Evolutionary conservation across 1,140 invertebrate species (phyloP).

Genomic region (Rhagoletis pomonella): DNA sequence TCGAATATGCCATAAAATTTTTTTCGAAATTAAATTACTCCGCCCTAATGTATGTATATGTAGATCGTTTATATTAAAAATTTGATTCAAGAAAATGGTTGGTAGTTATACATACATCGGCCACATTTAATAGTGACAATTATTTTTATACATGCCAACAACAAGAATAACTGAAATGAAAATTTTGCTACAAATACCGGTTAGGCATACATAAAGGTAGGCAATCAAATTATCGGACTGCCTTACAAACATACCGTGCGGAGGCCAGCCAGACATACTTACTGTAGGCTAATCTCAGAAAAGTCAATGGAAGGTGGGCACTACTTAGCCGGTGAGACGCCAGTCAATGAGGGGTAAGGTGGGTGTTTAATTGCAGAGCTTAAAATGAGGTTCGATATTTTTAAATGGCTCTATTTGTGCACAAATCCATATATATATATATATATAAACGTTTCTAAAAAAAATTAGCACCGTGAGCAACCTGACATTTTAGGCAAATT

Average conservation of each 20-base stretch:
- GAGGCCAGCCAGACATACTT: not conserved
- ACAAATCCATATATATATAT: too few relatives aligned
- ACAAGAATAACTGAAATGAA: not conserved
- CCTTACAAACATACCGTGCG: not conserved
- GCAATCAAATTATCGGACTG: not conserved
- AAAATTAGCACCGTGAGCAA: not conserved
- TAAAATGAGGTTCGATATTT: not conserved
- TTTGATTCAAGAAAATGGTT: not conserved
- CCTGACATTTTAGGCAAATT: not conserved
- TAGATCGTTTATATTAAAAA: too few relatives aligned
- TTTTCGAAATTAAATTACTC: too few relatives aligned
- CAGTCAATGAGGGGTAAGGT: not conserved
- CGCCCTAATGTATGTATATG: not conserved
- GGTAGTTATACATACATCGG: too few relatives aligned
- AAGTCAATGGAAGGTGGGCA: too few relatives aligned
- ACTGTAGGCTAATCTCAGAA: too few relatives aligned
- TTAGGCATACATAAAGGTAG: not conserved
- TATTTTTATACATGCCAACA: not conserved
- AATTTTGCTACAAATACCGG: not conserved
- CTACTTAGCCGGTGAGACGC: not conserved
- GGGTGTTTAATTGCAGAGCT: not conserved
- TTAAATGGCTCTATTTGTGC: not conserved
- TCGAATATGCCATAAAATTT: too few relatives aligned
- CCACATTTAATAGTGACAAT: constrained; percentile 8
- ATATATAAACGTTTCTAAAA: too few relatives aligned